These are phyloP conservation scores for Glomeris maerens DNA, from an alignment of 1,140 invertebrate genomes.

Conservation along the genomic window DNA sequence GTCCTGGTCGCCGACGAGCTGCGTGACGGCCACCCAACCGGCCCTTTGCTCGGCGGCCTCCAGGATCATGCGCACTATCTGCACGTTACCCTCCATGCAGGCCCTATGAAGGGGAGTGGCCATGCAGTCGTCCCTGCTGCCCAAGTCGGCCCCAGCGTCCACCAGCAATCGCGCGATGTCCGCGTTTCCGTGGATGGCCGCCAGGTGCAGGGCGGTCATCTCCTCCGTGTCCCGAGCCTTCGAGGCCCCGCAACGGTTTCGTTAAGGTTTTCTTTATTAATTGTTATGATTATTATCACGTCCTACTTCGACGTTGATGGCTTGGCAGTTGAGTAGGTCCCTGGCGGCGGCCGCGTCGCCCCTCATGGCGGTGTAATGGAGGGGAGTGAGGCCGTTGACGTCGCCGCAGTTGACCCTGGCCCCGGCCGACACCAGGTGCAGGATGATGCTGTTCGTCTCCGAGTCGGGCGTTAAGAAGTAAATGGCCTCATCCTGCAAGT, in stretches of 20 bases:
- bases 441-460: constrained; percentile 21
- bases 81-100: constrained; percentile 28
- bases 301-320: constrained; percentile 23
- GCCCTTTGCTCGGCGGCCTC: constrained; percentile 23
- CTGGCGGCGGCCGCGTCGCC: constrained; percentile 32
- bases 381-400: constrained; percentile 32
- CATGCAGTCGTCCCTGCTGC: constrained; percentile 30
- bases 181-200: constrained; percentile 30
- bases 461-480: no score
- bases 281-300: no score
- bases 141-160: constrained; percentile 25
- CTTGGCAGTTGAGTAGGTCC: constrained; percentile 26
- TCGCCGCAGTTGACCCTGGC: constrained; percentile 32
- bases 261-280: no score
- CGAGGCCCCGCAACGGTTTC: no score
- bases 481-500: no score
- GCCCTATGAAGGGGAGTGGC: constrained; percentile 33
- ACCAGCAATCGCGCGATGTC: constrained; percentile 29
- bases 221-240: constrained; percentile 33
- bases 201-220: constrained; percentile 35
- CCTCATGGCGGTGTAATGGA: constrained; percentile 37
- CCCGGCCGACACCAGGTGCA: constrained; percentile 29
- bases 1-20: constrained; percentile 32
- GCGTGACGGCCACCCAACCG: constrained; percentile 23
- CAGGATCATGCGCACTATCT: constrained; percentile 27